phyloP scores from a whole-genome alignment of 2,113 vertebrate species.

The Serinus canaria region DNA sequence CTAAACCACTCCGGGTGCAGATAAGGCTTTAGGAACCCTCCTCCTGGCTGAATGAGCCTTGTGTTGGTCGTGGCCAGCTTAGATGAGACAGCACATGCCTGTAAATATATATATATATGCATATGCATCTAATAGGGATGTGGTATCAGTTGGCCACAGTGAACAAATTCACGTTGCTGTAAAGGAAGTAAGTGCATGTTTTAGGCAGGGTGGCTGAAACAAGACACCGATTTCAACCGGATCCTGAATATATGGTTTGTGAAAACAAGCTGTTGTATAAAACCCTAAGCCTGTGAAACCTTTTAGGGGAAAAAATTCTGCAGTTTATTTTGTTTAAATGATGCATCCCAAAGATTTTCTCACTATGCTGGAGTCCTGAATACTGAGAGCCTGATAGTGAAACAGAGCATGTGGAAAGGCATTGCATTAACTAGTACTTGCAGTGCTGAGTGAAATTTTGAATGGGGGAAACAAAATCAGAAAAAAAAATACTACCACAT shows the following conservation, averaged over 20 bases:
- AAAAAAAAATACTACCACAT: background rate
- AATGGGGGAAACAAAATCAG: background rate
- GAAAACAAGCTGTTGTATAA: background rate
- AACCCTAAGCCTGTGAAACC: background rate
- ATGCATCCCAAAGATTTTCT: background rate
- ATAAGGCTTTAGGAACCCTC: background rate
- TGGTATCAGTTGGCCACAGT: background rate
- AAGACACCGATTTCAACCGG: background rate
- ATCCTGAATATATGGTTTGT: background rate
- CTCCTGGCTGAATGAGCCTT: background rate
- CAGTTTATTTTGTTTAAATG: background rate
- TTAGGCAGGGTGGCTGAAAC: conserved; percentile 2
- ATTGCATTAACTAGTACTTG: background rate
- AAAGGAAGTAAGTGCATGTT: background rate
- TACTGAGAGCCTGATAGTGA: background rate
- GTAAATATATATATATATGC: background rate
- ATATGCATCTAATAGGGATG: background rate
- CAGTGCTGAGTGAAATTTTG: background rate
- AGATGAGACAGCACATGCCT: background rate
- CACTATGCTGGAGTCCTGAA: rapidly evolving
- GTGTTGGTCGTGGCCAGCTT: background rate
- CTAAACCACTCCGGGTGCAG: background rate
- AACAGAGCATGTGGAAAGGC: background rate
- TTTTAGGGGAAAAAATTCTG: background rate
- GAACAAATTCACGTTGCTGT: background rate